Conservation (phyloP, 2,113 vertebrate species). For the Motacilla tschutschensis region DNA sequence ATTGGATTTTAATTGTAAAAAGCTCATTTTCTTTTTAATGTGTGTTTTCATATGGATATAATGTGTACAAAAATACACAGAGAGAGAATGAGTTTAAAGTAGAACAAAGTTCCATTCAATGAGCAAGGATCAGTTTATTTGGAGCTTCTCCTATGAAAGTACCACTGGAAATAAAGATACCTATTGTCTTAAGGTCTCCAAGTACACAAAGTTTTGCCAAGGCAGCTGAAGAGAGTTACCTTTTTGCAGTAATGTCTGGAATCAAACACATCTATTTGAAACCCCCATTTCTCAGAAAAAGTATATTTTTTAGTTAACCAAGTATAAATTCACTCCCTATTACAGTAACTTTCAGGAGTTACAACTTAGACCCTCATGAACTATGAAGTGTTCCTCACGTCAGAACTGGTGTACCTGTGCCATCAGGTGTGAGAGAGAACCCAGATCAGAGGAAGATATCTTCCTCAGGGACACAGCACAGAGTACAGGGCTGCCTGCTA, state of each 20-base stretch:
- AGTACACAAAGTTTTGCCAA: not conserved
- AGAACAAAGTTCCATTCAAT: not conserved
- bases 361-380: not conserved
- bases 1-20: not conserved
- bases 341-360: not conserved
- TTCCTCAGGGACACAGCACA: not conserved
- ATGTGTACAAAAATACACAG: rapidly evolving
- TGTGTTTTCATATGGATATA: not conserved
- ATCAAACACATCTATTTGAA: not conserved
- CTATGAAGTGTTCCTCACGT: not conserved
- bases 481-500: not conserved
- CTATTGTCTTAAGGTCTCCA: not conserved
- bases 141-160: not conserved
- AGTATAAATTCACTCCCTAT: not conserved
- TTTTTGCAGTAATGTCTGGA: not conserved
- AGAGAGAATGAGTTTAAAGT: not conserved
- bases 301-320: not conserved
- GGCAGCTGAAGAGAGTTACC: not conserved
- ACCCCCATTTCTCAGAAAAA: rapidly evolving
- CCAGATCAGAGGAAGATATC: rapidly evolving
- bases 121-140: not conserved
- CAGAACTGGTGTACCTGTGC: not conserved
- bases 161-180: not conserved
- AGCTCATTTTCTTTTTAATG: not conserved
- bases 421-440: not conserved